A percentile compares a stretch with the other conserved stretches of the same genome.
These are phyloP conservation scores for Promerops cafer DNA, from an alignment of 2,113 vertebrate species.

Conservation along the genomic window DNA sequence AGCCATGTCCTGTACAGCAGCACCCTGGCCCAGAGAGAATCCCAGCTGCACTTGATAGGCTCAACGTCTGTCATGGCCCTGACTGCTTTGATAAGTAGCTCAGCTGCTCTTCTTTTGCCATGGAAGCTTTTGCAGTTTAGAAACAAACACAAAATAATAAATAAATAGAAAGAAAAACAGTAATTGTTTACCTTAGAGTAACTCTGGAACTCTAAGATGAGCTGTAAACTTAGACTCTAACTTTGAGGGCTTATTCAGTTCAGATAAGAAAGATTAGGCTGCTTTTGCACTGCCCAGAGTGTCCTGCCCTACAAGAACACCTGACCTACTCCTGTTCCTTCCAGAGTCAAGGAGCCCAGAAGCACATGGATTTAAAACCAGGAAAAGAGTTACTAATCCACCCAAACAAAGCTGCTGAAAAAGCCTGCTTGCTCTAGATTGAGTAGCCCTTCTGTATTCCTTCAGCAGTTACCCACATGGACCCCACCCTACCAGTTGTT, in stretches of 20 bases:
- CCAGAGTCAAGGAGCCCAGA: neutral
- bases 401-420: neutral
- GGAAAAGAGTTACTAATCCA: neutral
- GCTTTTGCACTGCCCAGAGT: neutral
- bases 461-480: neutral
- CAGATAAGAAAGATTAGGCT: neutral
- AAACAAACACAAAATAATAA: neutral
- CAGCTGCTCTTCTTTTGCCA: neutral
- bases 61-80: neutral
- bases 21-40: neutral
- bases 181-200: neutral
- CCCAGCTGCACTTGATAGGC: neutral
- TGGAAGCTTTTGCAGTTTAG: neutral
- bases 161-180: neutral
- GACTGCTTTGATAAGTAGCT: neutral
- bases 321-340: neutral
- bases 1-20: neutral
- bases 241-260: neutral
- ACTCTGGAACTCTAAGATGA: neutral
- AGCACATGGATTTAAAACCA: neutral
- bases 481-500: neutral
- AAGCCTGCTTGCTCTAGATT: neutral
- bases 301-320: neutral
- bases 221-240: neutral
- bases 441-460: neutral